Evolutionary conservation across 2,888 invertebrate genomes (phyloP).

Genomic region (Meliscaeva auricollis): DNA sequence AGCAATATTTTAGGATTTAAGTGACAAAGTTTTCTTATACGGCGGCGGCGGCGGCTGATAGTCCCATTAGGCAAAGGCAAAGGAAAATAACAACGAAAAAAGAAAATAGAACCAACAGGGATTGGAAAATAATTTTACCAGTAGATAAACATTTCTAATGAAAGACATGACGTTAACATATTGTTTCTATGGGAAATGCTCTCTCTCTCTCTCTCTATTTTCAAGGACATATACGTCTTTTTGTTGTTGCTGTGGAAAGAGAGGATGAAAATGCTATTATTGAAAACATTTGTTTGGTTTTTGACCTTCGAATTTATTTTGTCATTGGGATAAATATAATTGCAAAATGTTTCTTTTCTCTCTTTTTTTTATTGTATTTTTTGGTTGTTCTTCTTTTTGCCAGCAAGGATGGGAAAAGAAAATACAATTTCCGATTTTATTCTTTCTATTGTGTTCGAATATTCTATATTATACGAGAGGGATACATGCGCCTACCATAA

Average conservation of each 20-base stretch:
- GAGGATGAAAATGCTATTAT: not conserved
- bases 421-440: not conserved
- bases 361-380: not conserved
- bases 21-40: conserved; percentile 58
- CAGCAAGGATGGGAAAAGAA: not conserved
- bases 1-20: conserved; percentile 62
- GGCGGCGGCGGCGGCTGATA: conserved; percentile 5
- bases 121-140: conserved; percentile 37
- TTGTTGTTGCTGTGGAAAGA: not conserved
- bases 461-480: not conserved
- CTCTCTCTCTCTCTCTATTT: not conserved
- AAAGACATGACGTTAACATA: conserved; percentile 12
- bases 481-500: not conserved
- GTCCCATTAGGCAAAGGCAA: conserved; percentile 37
- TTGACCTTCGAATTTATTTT: conserved; percentile 24
- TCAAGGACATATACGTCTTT: no score
- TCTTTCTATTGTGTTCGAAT: not conserved
- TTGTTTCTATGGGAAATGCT: conserved; percentile 11
- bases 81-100: not conserved
- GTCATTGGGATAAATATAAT: conserved; percentile 5
- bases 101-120: conserved; percentile 4
- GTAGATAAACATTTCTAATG: conserved; percentile 33
- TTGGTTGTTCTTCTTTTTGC: not conserved
- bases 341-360: not conserved
- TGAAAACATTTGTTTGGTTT: conserved; percentile 16